Evolutionary conservation across 2,888 invertebrate genomes (phyloP).

Genomic region (Athalia circularis): DNA sequence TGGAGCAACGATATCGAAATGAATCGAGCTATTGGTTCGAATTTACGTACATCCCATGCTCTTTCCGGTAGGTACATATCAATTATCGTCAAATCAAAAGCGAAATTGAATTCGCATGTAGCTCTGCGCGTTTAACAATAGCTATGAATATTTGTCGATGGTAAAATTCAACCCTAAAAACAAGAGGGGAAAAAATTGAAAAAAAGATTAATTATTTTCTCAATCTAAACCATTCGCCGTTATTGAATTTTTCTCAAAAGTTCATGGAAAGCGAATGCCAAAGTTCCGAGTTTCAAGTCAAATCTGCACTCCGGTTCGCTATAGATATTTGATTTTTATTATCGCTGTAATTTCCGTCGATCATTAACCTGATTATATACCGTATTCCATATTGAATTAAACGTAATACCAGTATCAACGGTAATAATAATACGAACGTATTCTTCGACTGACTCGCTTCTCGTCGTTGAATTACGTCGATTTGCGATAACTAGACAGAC

Average conservation of each 20-base stretch:
- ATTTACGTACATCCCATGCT: too few species aligned
- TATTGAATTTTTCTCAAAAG: constrained; percentile 7
- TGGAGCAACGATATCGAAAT: background rate
- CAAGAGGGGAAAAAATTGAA: background rate
- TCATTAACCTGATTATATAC: constrained; percentile 14
- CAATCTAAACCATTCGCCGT: background rate
- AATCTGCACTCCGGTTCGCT: background rate
- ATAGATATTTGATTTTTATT: constrained; percentile 4
- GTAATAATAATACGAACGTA: background rate
- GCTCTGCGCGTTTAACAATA: background rate
- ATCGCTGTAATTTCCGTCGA: constrained; percentile 20
- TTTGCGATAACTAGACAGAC: background rate
- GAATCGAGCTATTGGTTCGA: background rate
- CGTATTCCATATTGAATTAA: constrained; percentile 23
- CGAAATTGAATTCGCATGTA: constrained; percentile 24
- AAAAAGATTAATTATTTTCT: background rate
- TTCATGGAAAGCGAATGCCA: background rate
- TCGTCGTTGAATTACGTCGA: constrained; percentile 17
- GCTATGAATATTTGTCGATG: constrained; percentile 21
- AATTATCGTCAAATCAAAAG: constrained; percentile 27
- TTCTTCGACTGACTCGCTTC: constrained; percentile 12
- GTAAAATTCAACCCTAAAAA: background rate
- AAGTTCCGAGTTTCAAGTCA: constrained; percentile 1
- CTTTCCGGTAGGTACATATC: background rate
- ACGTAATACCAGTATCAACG: background rate